A percentile compares a stretch with the other conserved stretches of the same genome.
phyloP scores from a whole-genome alignment of 37 sponge, comb jelly and placozoan genomes.

The Bolinopsis microptera region DNA sequence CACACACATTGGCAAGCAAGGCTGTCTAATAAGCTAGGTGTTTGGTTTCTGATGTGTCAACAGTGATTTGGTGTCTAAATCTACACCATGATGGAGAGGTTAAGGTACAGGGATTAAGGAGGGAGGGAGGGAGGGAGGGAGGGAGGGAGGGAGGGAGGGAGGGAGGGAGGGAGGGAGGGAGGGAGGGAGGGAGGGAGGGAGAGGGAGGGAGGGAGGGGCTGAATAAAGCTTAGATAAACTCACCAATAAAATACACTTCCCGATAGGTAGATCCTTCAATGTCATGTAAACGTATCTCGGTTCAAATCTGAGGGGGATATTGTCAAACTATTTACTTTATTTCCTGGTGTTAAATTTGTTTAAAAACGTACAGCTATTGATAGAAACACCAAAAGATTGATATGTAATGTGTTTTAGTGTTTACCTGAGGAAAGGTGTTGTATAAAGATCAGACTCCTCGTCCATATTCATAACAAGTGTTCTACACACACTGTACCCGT shows the following conservation, averaged over 20 bases:
- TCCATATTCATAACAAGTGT: constrained; percentile 5
- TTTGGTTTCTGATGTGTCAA: neutral
- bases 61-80: neutral
- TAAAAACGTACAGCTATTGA: too few relatives aligned
- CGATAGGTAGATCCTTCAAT: neutral
- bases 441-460: neutral
- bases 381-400: too few relatives aligned
- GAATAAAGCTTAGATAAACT: too few relatives aligned
- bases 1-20: neutral
- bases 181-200: too few relatives aligned
- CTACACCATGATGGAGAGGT: neutral
- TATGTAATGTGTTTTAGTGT: too few relatives aligned
- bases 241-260: constrained; percentile 31
- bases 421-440: constrained; percentile 1
- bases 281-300: neutral
- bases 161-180: too few relatives aligned
- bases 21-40: neutral
- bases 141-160: too few relatives aligned
- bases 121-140: too few relatives aligned
- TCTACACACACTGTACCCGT: constrained; percentile 57
- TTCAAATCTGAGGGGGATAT: neutral
- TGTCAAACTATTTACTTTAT: too few relatives aligned
- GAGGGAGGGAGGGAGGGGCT: too few relatives aligned
- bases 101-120: too few relatives aligned
- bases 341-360: too few relatives aligned